Conservation (phyloP, 2,797 vertebrate genomes). For the Buphagus erythrorhynchus region DNA sequence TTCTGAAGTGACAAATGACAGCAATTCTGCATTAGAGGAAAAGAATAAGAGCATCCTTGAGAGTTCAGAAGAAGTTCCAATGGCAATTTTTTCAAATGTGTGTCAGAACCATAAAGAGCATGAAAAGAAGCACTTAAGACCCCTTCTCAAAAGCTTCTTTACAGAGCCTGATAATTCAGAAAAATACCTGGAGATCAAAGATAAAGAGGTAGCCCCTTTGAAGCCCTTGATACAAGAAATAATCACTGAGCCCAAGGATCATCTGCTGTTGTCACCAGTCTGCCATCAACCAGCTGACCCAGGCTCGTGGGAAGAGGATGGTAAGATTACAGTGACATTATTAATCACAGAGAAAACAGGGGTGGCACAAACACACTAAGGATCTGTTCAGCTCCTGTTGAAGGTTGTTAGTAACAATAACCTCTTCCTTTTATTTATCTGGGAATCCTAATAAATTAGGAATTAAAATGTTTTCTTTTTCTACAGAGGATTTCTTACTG, state of each 20-base stretch:
- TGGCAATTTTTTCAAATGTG: constrained; percentile 39
- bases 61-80: not conserved
- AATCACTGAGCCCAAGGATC: not conserved
- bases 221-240: constrained; percentile 71
- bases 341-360: not conserved
- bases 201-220: not conserved
- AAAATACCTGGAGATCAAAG: not conserved
- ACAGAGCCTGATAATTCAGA: not conserved
- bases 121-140: not conserved
- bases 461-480: not conserved
- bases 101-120: not conserved
- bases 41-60: not conserved
- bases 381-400: not conserved
- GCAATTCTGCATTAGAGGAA: constrained; percentile 19
- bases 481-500: not conserved
- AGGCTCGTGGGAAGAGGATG: not conserved
- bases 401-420: not conserved
- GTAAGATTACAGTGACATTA: not conserved
- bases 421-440: not conserved
- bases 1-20: constrained; percentile 66
- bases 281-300: not conserved
- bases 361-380: not conserved
- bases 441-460: not conserved
- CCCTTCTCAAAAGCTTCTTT: constrained; percentile 30
- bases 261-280: not conserved